A percentile compares a stretch with the other conserved stretches of the same genome.
Conservation (phyloP, 2,113 vertebrate species). For the Dolichotis patagonum region DNA sequence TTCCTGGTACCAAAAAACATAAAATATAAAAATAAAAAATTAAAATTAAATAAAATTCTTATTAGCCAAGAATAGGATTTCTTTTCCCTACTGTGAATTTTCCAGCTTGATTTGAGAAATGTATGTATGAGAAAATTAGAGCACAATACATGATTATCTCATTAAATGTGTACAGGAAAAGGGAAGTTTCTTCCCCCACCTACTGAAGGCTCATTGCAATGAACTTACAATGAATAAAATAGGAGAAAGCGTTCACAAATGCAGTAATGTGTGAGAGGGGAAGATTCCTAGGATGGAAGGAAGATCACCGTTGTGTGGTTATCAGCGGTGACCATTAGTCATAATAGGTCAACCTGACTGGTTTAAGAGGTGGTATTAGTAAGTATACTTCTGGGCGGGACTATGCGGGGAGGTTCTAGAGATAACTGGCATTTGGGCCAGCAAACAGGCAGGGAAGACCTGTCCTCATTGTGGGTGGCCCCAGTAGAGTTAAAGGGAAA, state of each 20-base stretch:
- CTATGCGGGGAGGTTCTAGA: not conserved
- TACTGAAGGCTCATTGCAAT: not conserved
- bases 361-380: not conserved
- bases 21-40: too few species aligned
- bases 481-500: not conserved
- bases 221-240: not conserved
- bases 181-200: not conserved
- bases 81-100: not conserved
- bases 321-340: not conserved
- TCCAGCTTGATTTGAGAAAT: not conserved
- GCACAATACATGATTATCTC: not conserved
- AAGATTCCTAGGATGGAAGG: not conserved
- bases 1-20: too few species aligned
- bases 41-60: not conserved
- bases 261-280: too few species aligned
- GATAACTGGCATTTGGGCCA: not conserved
- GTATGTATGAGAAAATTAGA: not conserved
- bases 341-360: not conserved
- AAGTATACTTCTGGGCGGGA: not conserved
- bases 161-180: not conserved
- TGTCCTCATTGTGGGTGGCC: not conserved
- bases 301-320: not conserved
- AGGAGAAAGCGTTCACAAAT: not conserved
- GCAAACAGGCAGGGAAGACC: not conserved
- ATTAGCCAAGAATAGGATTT: not conserved